Conservation (phyloP, 2,888 invertebrate species). For the Mystacides longicornis region DNA sequence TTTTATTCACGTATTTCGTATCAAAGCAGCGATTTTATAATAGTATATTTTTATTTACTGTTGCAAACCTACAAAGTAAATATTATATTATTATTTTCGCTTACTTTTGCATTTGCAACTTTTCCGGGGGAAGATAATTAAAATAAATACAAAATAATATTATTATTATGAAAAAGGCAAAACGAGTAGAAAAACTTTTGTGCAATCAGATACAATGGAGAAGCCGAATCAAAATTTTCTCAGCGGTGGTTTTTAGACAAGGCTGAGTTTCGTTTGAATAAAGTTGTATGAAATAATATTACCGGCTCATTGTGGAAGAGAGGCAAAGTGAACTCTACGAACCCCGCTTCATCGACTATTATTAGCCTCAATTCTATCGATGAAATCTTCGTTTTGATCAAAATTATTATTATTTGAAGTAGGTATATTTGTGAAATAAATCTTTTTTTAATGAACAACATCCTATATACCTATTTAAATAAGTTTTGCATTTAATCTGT, state of each 20-base stretch:
- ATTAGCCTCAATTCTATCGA: too few relatives aligned
- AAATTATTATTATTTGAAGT: too few relatives aligned
- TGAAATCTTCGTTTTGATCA: too few relatives aligned
- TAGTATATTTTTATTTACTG: too few relatives aligned
- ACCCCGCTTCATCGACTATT: not conserved
- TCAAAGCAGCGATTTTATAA: too few relatives aligned
- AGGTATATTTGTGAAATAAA: too few relatives aligned
- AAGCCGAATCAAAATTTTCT: constrained; percentile 16
- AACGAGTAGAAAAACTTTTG: constrained; percentile 11
- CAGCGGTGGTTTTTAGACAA: constrained; percentile 4
- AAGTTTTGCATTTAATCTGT: too few relatives aligned
- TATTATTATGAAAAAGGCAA: not conserved
- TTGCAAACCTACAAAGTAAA: too few relatives aligned
- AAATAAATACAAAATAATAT: too few relatives aligned
- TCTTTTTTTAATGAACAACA: too few relatives aligned
- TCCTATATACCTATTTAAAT: too few relatives aligned
- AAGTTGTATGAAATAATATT: constrained; percentile 13
- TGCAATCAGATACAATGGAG: constrained; percentile 15
- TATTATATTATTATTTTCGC: not conserved
- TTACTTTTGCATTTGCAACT: not conserved
- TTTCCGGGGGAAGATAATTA: not conserved
- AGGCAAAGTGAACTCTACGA: not conserved
- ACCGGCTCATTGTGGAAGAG: not conserved
- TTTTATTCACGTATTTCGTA: too few relatives aligned
- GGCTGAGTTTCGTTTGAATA: constrained; percentile 16